phyloP scores from a whole-genome alignment of 2,113 vertebrate genomes.

The Eolophus roseicapilla region DNA sequence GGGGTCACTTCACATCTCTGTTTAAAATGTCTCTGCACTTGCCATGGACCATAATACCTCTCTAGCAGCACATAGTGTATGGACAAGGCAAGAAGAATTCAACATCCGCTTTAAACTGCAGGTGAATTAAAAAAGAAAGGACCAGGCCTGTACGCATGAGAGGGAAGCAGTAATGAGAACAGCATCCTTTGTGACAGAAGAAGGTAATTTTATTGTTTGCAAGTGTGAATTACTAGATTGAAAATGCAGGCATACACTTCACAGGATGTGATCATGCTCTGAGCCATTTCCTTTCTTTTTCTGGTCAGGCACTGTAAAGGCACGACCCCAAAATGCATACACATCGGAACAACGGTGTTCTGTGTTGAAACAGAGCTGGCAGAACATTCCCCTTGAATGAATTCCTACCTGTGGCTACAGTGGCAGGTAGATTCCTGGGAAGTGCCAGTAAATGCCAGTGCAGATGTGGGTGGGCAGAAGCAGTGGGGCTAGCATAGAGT shows the following conservation, averaged over 20 bases:
- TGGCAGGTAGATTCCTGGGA: neutral
- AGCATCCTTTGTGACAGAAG: neutral
- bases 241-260: slow-evolving; percentile 1
- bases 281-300: neutral
- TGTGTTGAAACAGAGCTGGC: neutral
- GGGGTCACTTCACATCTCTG: neutral
- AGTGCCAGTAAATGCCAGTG: neutral
- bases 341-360: neutral
- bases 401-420: neutral
- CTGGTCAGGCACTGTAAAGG: neutral
- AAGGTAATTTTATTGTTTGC: slow-evolving; percentile 40
- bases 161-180: neutral
- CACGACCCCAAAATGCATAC: neutral
- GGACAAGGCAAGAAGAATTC: neutral
- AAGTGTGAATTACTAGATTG: slow-evolving; percentile 1
- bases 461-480: neutral
- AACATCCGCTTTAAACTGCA: neutral
- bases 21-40: neutral
- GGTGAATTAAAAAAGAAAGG: neutral
- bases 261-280: neutral
- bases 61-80: neutral
- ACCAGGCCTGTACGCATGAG: neutral
- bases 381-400: neutral
- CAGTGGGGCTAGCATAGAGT: neutral
- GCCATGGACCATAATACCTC: neutral